Conservation (phyloP, 2,888 invertebrate genomes). For the Erpobdella octoculata region DNA sequence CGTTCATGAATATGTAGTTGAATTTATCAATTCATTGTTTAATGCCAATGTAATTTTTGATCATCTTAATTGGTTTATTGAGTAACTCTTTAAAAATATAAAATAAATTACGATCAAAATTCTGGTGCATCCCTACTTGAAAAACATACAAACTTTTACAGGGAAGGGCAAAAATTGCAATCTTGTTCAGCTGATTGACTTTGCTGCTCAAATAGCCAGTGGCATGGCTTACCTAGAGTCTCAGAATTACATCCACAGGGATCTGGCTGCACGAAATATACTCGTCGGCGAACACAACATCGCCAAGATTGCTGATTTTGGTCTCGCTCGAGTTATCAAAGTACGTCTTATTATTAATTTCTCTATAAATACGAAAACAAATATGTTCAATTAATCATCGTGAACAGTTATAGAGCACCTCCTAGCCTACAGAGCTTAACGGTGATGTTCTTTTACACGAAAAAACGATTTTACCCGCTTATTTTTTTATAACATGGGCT, state of each 20-base stretch:
- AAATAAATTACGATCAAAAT: no score
- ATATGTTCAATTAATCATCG: no score
- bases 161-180: conserved; percentile 84
- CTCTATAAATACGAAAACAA: not conserved
- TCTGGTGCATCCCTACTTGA: no score
- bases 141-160: conserved; percentile 51
- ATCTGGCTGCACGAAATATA: conserved; percentile 93
- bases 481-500: no score
- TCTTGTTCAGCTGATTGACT: conserved; percentile 87
- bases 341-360: conserved; percentile 57
- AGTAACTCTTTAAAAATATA: no score
- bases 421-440: not conserved
- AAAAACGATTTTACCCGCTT: no score
- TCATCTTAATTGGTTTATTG: no score
- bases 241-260: conserved; percentile 96
- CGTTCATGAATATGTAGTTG: no score
- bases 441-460: no score
- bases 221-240: conserved; percentile 99
- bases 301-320: conserved; percentile 97
- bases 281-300: conserved; percentile 87
- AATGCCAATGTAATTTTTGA: no score
- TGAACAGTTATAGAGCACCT: not conserved
- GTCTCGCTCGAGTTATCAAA: conserved; percentile 88
- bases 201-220: conserved; percentile 95
- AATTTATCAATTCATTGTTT: no score